Evolutionary conservation across 1,140 invertebrate genomes (phyloP), one percentile per base, ranked within the genome.

Genomic region (Penaeus japonicus): DNA sequence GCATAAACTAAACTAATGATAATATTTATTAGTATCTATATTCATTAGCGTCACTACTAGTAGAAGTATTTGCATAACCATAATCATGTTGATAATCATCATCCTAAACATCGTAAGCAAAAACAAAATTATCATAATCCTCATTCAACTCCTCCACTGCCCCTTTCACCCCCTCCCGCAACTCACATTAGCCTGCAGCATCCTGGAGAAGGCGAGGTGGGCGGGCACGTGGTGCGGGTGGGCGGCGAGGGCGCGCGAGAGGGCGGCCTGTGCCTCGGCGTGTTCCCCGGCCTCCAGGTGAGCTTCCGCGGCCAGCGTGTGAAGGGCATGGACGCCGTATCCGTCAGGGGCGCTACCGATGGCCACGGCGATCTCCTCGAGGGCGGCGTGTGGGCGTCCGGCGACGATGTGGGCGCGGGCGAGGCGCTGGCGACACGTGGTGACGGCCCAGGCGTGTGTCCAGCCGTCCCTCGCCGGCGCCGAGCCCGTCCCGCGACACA

Each of bases 161-260:
- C 79, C n/a, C 24, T 83, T 53, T 83, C 53, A 55, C 55, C 57
- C 47, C 57, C 81, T 83, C 47, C 57, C 54, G 53, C 53, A 17
- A 94, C 95, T 95, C 94, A 98, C 97, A 94, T 97, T 97, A 93
- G 96, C 95, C 70, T 96, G 96, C 27, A 97, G 93, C 85, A 98
- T 95, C 93, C 97, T 97, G 73, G 97, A 97, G 92, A 98, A 97
- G 73, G 97, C 97, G 84, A 98, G 94, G 92, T 98, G 96, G 73
- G 97, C 96, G 27, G 96, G 96, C 81, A 97, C 95, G 92, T 98
- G 96, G 92, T 97, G 95, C 53, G 97, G 96, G 92, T 97, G 96
- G 70, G 95, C 94, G 75, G 95, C 94, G 30, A 98, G 92, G 5
- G 97, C 96, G 82, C 96, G 95, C 57, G 95, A 94, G 92, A 97